Evolutionary conservation across 2,113 vertebrate species (phyloP).

Genomic region (Mohoua ochrocephala): DNA sequence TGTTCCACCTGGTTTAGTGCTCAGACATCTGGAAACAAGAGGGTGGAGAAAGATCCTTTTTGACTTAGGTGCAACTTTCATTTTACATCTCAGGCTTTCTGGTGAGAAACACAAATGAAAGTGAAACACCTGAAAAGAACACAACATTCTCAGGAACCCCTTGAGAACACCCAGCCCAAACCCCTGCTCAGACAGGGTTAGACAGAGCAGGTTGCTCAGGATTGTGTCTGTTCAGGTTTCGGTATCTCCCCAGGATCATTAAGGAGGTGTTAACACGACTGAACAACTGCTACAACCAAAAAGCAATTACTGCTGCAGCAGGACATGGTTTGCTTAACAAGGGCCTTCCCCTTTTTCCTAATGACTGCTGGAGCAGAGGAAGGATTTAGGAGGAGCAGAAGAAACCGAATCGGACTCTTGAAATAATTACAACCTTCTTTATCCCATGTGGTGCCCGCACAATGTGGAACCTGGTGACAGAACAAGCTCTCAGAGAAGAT

Average conservation of each 20-base stretch:
- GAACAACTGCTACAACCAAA: background rate
- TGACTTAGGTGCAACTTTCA: background rate
- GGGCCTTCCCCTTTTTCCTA: background rate
- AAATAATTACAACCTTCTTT: background rate
- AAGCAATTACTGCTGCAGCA: background rate
- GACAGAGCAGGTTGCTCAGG: background rate
- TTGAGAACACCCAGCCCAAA: background rate
- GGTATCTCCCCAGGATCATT: background rate
- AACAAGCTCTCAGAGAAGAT: background rate
- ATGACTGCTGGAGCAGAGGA: background rate
- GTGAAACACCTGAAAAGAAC: background rate
- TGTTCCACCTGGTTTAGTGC: background rate
- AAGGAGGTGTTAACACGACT: fast-evolving
- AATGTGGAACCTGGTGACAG: background rate
- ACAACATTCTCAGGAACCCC: background rate
- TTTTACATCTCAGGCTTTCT: background rate
- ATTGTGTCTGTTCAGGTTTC: background rate
- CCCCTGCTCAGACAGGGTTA: background rate
- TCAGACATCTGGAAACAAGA: background rate
- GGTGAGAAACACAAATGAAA: background rate
- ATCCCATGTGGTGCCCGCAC: background rate
- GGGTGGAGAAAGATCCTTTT: background rate
- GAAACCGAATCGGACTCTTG: background rate
- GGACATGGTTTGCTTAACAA: background rate
- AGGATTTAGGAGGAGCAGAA: background rate